These are phyloP conservation scores for Tragelaphus buxtoni DNA, from an alignment of 2,113 vertebrate species.

Conservation along the genomic window DNA sequence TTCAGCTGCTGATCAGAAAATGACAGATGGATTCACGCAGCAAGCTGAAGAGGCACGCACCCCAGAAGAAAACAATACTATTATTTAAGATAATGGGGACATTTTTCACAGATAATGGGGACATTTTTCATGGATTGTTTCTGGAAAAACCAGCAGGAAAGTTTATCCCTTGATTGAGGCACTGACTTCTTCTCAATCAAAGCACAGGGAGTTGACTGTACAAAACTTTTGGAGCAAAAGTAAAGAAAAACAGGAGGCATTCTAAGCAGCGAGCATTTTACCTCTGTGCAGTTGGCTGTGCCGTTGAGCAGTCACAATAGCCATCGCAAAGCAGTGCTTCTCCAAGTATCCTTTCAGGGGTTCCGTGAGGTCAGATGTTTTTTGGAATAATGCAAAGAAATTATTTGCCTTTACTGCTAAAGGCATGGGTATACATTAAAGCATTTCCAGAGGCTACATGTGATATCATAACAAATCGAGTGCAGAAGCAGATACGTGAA, in stretches of 20 bases:
- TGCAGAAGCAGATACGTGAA: background rate
- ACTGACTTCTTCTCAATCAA: constrained; percentile 42
- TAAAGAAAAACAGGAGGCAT: background rate
- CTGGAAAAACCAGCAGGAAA: constrained; percentile 8
- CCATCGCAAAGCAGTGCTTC: background rate
- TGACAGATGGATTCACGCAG: constrained; percentile 23
- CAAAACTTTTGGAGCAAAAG: constrained; percentile 40
- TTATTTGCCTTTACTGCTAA: background rate
- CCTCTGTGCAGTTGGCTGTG: background rate
- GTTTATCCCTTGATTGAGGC: constrained; percentile 26
- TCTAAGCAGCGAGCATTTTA: background rate
- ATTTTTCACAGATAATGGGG: constrained; percentile 38
- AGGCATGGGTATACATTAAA: background rate
- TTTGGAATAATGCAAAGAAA: background rate
- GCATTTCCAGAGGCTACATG: background rate
- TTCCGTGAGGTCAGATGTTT: background rate
- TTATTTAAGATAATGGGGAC: constrained; percentile 53
- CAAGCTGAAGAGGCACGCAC: constrained; percentile 3
- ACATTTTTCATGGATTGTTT: constrained; percentile 34
- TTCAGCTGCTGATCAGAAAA: constrained; percentile 46
- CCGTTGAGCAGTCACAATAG: background rate
- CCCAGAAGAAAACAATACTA: constrained; percentile 52
- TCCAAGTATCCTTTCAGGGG: background rate
- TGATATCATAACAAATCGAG: background rate
- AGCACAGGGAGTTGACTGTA: background rate